A percentile compares a stretch with the other conserved stretches of the same genome.
phyloP scores from a whole-genome alignment of 2,888 invertebrate species.

The Erebia aethiops region DNA sequence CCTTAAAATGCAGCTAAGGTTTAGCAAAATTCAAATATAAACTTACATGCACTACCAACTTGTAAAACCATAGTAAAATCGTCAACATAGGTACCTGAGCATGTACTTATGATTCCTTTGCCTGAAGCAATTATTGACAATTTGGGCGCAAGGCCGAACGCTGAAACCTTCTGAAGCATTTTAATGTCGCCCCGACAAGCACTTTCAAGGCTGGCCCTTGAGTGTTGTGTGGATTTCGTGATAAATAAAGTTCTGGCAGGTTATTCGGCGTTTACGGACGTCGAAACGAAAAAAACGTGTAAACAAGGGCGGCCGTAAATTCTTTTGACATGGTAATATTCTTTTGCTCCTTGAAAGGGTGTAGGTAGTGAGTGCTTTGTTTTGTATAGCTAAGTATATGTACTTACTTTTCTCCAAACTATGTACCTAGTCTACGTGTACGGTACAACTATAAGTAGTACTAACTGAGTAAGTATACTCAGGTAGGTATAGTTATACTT shows the following conservation, averaged over 20 bases:
- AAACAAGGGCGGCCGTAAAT: conserved; percentile 61
- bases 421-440: not conserved
- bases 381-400: conserved; percentile 25
- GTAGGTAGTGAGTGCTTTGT: conserved; percentile 39
- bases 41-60: too few species aligned
- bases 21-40: too few species aligned
- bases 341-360: conserved; percentile 50
- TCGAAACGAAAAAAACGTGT: conserved; percentile 58
- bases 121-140: conserved; percentile 33
- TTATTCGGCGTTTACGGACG: conserved; percentile 58
- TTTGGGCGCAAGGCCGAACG: conserved; percentile 23
- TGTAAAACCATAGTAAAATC: too few species aligned
- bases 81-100: too few species aligned
- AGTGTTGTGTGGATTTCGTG: conserved; percentile 50
- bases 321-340: conserved; percentile 72
- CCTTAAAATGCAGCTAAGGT: too few species aligned
- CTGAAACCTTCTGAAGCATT: conserved; percentile 26
- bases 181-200: conserved; percentile 31
- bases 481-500: too few species aligned
- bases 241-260: conserved; percentile 55
- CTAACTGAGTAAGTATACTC: too few species aligned
- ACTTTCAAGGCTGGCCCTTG: conserved; percentile 45
- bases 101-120: not conserved
- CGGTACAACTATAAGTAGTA: not conserved
- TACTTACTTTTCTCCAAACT: not conserved